A percentile compares a stretch with the other conserved stretches of the same genome.
These are phyloP conservation scores for Zapus hudsonius DNA, from an alignment of 2,113 vertebrate species.

Conservation along the genomic window DNA sequence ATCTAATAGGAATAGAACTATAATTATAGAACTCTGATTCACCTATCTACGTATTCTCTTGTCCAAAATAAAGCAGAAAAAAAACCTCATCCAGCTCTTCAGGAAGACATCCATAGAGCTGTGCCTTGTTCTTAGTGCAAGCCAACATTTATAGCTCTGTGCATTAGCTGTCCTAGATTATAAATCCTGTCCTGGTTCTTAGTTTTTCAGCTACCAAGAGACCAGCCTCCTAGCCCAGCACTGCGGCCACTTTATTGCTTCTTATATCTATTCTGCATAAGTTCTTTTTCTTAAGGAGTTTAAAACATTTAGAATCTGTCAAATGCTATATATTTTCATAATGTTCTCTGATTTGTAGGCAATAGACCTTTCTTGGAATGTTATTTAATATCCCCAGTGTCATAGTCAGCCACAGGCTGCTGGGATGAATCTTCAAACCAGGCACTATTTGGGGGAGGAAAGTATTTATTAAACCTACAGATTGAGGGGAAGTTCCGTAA, in stretches of 20 bases:
- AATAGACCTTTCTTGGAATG: not conserved
- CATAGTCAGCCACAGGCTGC: too few species aligned
- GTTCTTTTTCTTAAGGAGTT: not conserved
- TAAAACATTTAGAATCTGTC: slow-evolving; percentile 56
- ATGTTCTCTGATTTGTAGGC: slow-evolving; percentile 4
- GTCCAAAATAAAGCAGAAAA: slow-evolving; percentile 58
- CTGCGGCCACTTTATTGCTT: not conserved
- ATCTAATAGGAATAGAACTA: slow-evolving; percentile 41
- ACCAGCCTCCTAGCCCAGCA: not conserved
- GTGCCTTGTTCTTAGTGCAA: slow-evolving; percentile 12
- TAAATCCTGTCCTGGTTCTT: not conserved
- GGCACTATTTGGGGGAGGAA: too few species aligned
- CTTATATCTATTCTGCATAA: slow-evolving; percentile 37
- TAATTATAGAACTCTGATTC: slow-evolving; percentile 57
- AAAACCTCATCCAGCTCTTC: not conserved
- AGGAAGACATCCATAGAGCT: slow-evolving; percentile 47
- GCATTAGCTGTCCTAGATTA: slow-evolving; percentile 14
- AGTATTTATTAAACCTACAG: too few species aligned
- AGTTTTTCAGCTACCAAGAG: slow-evolving; percentile 59
- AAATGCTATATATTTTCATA: not conserved
- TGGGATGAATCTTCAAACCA: too few species aligned
- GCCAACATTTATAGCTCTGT: slow-evolving; percentile 22
- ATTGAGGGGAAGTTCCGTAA: too few species aligned
- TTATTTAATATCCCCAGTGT: slow-evolving; percentile 47
- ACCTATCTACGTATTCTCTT: slow-evolving; percentile 43